phyloP scores from a whole-genome alignment of 2,113 vertebrate species.

The Piprites chloris region DNA sequence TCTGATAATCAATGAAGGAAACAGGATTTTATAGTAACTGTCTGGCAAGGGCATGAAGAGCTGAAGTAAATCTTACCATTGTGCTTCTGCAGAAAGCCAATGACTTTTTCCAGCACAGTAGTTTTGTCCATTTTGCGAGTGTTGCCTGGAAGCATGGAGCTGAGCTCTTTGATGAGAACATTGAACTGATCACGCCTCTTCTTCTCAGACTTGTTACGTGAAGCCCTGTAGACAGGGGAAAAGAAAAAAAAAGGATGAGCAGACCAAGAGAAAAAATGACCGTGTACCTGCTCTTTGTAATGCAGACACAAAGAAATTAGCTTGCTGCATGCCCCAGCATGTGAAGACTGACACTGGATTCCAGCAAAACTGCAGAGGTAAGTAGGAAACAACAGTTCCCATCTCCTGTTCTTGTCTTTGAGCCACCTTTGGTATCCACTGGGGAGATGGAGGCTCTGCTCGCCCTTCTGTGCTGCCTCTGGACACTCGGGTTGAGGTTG shows the following conservation, averaged over 20 bases:
- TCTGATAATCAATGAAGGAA: not conserved
- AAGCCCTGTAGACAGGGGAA: conserved; percentile 70
- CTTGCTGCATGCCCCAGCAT: not conserved
- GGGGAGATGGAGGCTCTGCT: not conserved
- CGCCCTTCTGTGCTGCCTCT: not conserved
- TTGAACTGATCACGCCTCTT: conserved; percentile 85
- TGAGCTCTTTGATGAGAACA: conserved; percentile 84
- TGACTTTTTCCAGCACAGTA: conserved; percentile 83
- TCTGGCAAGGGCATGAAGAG: not conserved
- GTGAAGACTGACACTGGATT: not conserved
- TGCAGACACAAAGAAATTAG: not conserved
- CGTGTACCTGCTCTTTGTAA: not conserved
- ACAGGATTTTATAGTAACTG: not conserved
- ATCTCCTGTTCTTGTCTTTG: not conserved
- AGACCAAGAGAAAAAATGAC: not conserved
- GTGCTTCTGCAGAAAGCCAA: conserved; percentile 82
- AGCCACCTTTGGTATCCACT: not conserved
- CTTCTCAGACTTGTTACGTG: conserved; percentile 85
- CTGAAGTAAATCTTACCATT: conserved; percentile 72
- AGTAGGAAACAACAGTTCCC: not conserved
- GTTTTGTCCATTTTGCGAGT: conserved; percentile 84
- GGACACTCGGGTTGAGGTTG: not conserved
- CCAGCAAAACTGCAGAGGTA: not conserved
- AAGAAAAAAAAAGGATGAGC: not conserved
- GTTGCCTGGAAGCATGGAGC: conserved; percentile 83